Base-by-base conservation (phyloP, 2,113 vertebrate genomes). In the cattle (Bos taurus) region DNA sequence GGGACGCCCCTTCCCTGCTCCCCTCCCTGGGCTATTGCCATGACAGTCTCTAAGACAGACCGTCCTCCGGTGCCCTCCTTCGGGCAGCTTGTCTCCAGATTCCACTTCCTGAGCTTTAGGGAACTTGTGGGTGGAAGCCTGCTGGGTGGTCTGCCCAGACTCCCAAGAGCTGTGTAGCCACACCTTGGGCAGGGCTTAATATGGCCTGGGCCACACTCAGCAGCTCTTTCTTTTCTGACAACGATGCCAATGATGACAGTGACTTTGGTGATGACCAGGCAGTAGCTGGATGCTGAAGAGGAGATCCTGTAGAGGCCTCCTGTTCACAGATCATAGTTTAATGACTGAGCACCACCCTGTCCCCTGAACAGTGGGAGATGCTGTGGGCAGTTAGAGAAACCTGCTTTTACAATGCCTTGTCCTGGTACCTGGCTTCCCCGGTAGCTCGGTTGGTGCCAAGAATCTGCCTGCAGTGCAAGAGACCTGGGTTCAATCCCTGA, bases 101-200 rank as follows among this genome's bases (percentile, higher is more conserved):
- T 95, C 96, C 93, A 91, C 96, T 97, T 97, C 97, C 97, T 97
- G 95, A 92, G n/a, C 89, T 89, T 1, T 67, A 88, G 64, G 40
- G 19, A 81, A 78, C 36, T 13, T 89, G 95, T 97, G 97, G 95
- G 97, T 96, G 97, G 94, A 95, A 95, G 87, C 95, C 96, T 54
- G 88, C 96, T 97, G 98, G 96, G 98, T 97, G 97, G 97, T 97
- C 97, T 96, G 88, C 96, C 95, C 94, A 96, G 93, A 93, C 88
- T 97, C 94, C 93, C 89, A 46, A 40, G 86, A 81, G 36, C 26
- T 94, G 56, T 36, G 9, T 3, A 89, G 97, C 97, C 97, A 96
- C 97, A 97, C 81, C 96, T 95, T 94, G 67, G 59, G 94, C 48
- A 36, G 64, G 77, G 94, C 94, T 81, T 82, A 80, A 43, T n/a